phyloP scores from a whole-genome alignment of 2,113 vertebrate species.

The Xiphophorus couchianus region DNA sequence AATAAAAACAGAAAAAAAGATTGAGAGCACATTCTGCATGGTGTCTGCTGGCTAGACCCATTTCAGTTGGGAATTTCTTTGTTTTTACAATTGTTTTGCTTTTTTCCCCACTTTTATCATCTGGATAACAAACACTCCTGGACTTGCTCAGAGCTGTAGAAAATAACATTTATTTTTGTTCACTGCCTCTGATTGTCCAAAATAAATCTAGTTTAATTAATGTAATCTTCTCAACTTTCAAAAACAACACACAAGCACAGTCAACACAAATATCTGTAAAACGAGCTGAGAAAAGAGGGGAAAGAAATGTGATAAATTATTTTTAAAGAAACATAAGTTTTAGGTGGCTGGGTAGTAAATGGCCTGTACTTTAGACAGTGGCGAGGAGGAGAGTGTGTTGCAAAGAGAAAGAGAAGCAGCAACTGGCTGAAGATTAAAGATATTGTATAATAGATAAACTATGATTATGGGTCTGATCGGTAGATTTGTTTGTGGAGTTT shows the following conservation, averaged over 20 bases:
- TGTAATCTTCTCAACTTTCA: constrained; percentile 11
- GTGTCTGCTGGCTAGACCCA: background rate
- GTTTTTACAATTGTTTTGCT: background rate
- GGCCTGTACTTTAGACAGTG: too few species aligned
- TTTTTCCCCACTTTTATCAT: background rate
- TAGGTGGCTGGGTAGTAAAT: too few species aligned
- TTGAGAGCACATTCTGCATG: background rate
- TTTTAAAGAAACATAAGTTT: background rate
- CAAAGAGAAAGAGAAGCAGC: too few species aligned
- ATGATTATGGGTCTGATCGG: too few species aligned
- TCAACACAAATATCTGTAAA: background rate
- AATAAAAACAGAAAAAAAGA: background rate
- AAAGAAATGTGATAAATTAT: background rate
- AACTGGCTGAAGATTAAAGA: too few species aligned
- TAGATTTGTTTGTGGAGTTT: too few species aligned
- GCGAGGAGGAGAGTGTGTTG: too few species aligned
- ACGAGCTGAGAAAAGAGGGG: constrained; percentile 10
- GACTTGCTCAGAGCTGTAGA: background rate
- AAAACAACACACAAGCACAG: background rate
- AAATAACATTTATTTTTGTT: too few species aligned
- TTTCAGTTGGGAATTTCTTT: background rate
- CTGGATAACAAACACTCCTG: background rate
- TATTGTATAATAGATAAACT: too few species aligned
- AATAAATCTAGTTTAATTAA: background rate
- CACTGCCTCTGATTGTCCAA: background rate